A percentile compares a stretch with the other conserved stretches of the same genome.
Conservation (phyloP, 2,113 vertebrate species). For the Bubalus kerabau region DNA sequence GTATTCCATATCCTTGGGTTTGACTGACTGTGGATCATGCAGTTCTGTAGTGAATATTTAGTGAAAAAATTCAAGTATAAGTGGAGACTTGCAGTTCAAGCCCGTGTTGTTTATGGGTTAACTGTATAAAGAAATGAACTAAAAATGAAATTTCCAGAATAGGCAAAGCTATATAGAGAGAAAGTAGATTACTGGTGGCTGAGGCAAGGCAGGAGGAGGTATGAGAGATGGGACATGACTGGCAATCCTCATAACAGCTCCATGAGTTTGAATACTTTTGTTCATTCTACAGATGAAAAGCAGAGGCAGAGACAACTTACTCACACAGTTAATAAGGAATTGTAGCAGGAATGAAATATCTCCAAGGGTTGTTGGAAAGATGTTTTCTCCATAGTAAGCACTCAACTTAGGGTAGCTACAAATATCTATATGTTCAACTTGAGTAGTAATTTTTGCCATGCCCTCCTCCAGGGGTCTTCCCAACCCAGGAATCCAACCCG, state of each 20-base stretch:
- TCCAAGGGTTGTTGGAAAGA: background rate
- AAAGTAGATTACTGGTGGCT: background rate
- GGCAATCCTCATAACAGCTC: background rate
- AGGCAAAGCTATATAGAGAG: background rate
- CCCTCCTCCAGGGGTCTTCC: background rate
- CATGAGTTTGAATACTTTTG: background rate
- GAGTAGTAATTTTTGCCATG: background rate
- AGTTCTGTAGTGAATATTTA: background rate
- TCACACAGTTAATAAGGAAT: background rate
- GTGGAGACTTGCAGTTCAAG: background rate
- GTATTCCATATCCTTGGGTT: background rate
- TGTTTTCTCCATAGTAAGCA: background rate
- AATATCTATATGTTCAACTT: background rate
- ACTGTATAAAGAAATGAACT: background rate
- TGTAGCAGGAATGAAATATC: background rate
- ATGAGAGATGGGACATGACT: background rate
- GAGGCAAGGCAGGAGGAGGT: background rate
- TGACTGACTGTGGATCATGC: background rate
- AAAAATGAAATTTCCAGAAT: background rate
- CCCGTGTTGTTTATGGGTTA: background rate
- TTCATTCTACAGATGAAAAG: constrained; percentile 1
- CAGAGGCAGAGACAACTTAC: background rate
- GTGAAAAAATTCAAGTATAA: background rate
- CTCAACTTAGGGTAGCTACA: background rate
- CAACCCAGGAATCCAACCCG: background rate